phyloP scores from a whole-genome alignment of 1,140 invertebrate species.

The Magallana ariakensis region DNA sequence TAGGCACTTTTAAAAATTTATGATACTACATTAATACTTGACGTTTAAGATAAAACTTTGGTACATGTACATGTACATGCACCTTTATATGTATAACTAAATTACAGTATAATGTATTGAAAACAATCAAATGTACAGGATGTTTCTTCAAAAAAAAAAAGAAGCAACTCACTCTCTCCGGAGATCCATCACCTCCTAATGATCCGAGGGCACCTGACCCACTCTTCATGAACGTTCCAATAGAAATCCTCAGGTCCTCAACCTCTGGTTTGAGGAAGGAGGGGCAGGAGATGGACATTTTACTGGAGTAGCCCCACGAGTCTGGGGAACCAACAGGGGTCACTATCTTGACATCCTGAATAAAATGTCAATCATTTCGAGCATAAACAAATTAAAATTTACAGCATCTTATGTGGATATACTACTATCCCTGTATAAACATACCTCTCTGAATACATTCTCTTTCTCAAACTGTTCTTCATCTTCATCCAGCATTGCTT shows the following conservation, averaged over 20 bases:
- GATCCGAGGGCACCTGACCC: slow-evolving; percentile 69
- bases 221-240: slow-evolving; percentile 65
- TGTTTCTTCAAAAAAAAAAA: no score
- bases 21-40: no score
- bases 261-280: slow-evolving; percentile 50
- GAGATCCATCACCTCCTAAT: slow-evolving; percentile 62
- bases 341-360: slow-evolving; percentile 57
- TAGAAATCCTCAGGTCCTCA: slow-evolving; percentile 56
- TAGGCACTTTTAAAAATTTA: no score
- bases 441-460: slow-evolving; percentile 68
- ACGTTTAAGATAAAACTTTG: no score
- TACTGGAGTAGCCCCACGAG: slow-evolving; percentile 56
- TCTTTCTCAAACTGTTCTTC: slow-evolving; percentile 72
- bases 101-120: no score
- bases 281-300: slow-evolving; percentile 57
- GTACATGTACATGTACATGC: no score
- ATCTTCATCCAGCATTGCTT: slow-evolving; percentile 66
- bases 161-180: slow-evolving; percentile 60
- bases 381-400: neutral
- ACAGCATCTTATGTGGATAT: no score
- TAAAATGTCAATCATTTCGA: neutral
- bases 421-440: no score
- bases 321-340: slow-evolving; percentile 43
- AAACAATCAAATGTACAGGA: no score
- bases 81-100: no score